Conservation (phyloP, 2,888 invertebrate species). For the Acleris literana region DNA sequence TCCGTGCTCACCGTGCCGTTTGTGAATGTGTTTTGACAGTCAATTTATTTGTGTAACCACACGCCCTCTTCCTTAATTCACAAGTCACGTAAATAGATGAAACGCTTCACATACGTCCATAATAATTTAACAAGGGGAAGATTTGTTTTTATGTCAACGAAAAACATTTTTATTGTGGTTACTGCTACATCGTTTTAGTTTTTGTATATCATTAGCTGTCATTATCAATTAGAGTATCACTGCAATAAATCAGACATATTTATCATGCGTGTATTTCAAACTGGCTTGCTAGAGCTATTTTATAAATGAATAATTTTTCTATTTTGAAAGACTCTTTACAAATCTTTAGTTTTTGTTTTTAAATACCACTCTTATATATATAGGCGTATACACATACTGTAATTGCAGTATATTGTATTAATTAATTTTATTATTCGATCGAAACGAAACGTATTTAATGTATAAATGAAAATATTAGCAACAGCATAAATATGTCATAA, state of each 20-base stretch:
- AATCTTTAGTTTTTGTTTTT: background rate
- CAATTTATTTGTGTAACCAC: slow-evolving; percentile 46
- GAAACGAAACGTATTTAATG: no score
- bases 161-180: slow-evolving; percentile 14
- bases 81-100: slow-evolving; percentile 36
- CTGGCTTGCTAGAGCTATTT: background rate
- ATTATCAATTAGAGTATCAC: slow-evolving; percentile 12
- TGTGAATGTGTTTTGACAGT: slow-evolving; percentile 52
- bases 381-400: no score
- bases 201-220: slow-evolving; percentile 15
- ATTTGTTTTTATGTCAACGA: slow-evolving; percentile 16
- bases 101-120: slow-evolving; percentile 28
- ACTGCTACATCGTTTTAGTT: background rate
- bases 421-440: no score
- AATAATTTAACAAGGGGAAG: slow-evolving; percentile 29
- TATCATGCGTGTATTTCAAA: background rate
- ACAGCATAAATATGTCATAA: no score
- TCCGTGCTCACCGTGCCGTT: slow-evolving; percentile 42
- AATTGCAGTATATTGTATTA: no score
- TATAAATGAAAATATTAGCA: no score
- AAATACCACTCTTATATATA: no score
- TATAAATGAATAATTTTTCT: background rate
- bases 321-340: background rate
- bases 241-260: background rate
- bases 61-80: slow-evolving; percentile 34